Evolutionary conservation across 2,888 invertebrate species (phyloP).

Genomic region (Scrobipalpa atriplicella): DNA sequence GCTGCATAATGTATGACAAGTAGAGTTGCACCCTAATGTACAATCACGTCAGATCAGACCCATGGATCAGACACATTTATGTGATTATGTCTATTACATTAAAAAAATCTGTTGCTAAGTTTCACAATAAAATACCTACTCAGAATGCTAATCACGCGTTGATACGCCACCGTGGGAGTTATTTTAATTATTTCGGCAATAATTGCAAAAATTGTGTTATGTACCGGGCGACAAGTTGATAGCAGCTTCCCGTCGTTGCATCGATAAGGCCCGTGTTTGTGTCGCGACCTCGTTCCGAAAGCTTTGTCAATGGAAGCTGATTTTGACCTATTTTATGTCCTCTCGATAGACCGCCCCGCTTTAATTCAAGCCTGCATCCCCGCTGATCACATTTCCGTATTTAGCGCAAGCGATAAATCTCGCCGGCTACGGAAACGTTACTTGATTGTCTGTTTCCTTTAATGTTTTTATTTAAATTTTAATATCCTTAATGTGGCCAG

Average conservation of each 20-base stretch:
- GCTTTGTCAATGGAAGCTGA: conserved; percentile 77
- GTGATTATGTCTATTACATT: not conserved
- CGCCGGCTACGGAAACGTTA: conserved; percentile 13
- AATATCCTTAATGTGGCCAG: not conserved
- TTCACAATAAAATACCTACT: conserved; percentile 17
- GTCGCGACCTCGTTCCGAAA: conserved; percentile 73
- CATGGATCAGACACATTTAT: too few species aligned
- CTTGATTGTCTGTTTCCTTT: conserved; percentile 16
- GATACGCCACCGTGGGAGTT: conserved; percentile 66
- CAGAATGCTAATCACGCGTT: conserved; percentile 43
- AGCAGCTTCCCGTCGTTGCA: conserved; percentile 75
- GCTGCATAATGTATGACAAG: not conserved
- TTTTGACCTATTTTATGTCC: conserved; percentile 74
- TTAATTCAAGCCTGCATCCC: conserved; percentile 44
- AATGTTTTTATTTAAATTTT: not conserved
- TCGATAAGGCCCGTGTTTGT: conserved; percentile 63
- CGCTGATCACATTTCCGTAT: conserved; percentile 39
- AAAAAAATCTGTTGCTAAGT: not conserved
- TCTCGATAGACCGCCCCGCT: conserved; percentile 51
- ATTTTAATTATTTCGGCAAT: conserved; percentile 77
- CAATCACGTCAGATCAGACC: not conserved
- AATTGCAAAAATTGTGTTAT: conserved; percentile 80
- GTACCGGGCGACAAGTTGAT: conserved; percentile 78
- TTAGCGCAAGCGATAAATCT: conserved; percentile 39
- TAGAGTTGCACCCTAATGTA: not conserved